These are phyloP conservation scores for Drosophila maculinotata DNA, from an alignment of 2,888 invertebrate genomes.

Conservation along the genomic window DNA sequence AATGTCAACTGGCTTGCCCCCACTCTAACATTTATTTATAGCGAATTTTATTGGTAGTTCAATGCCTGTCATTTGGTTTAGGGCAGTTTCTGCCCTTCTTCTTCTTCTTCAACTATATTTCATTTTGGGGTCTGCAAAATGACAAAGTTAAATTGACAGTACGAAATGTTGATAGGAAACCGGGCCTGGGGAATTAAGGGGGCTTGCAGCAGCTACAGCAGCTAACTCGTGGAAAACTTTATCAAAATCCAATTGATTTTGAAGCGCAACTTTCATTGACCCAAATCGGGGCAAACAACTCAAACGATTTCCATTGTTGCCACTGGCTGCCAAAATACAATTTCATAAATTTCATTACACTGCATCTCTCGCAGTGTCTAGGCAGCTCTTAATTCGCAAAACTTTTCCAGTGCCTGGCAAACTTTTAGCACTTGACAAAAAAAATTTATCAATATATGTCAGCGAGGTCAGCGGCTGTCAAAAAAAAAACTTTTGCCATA, in stretches of 20 bases:
- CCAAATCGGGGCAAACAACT: constrained; percentile 74
- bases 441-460: constrained; percentile 63
- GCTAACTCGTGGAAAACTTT: constrained; percentile 52
- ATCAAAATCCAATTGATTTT: constrained; percentile 77
- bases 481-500: constrained; percentile 57
- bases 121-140: constrained; percentile 27
- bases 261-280: constrained; percentile 72
- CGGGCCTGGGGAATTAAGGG: background rate
- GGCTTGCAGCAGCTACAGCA: background rate
- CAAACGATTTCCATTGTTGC: constrained; percentile 53
- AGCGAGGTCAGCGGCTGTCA: constrained; percentile 33
- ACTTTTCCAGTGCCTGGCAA: constrained; percentile 49
- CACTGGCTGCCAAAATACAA: constrained; percentile 58
- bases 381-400: constrained; percentile 41
- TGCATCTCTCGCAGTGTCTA: constrained; percentile 15
- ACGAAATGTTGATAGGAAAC: constrained; percentile 13
- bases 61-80: constrained; percentile 50
- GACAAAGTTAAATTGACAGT: constrained; percentile 57
- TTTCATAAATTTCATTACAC: constrained; percentile 76
- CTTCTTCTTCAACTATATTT: background rate
- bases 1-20: constrained; percentile 52
- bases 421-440: constrained; percentile 63
- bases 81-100: background rate
- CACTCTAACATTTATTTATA: constrained; percentile 53
- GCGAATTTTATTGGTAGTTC: constrained; percentile 59